Conservation (phyloP, 2,888 invertebrate species). For the Acleris literana region DNA sequence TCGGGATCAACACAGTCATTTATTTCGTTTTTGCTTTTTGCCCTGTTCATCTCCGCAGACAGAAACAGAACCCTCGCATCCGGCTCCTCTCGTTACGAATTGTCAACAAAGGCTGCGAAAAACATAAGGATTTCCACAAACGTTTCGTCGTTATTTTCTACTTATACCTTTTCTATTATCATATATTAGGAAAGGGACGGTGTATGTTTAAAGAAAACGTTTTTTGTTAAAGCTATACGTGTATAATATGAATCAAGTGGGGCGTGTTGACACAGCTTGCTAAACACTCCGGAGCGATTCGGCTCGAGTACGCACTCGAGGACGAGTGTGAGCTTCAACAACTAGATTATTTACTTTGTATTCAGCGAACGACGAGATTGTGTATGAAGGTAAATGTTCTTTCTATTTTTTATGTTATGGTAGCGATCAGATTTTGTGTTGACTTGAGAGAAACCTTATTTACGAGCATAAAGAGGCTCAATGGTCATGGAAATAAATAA, state of each 20-base stretch:
- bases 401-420: neutral
- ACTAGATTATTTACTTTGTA: constrained; percentile 73
- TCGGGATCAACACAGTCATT: neutral
- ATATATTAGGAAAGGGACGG: constrained; percentile 7
- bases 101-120: constrained; percentile 24
- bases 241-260: constrained; percentile 55
- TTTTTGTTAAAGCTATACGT: constrained; percentile 55
- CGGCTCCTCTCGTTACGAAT: constrained; percentile 21
- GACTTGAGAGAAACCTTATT: no score
- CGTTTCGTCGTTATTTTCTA: constrained; percentile 18
- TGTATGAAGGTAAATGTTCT: constrained; percentile 43
- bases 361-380: constrained; percentile 63
- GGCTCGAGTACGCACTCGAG: constrained; percentile 56
- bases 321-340: constrained; percentile 67
- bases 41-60: constrained; percentile 7
- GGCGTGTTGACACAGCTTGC: constrained; percentile 69
- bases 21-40: constrained; percentile 6
- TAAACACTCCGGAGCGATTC: constrained; percentile 67
- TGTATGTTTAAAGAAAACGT: constrained; percentile 42
- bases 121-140: constrained; percentile 18
- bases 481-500: no score
- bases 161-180: constrained; percentile 9
- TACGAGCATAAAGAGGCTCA: no score
- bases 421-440: neutral
- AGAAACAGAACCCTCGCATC: constrained; percentile 21